Evolutionary conservation across 2,113 vertebrate species (phyloP).

Genomic region (Prinia subflava): DNA sequence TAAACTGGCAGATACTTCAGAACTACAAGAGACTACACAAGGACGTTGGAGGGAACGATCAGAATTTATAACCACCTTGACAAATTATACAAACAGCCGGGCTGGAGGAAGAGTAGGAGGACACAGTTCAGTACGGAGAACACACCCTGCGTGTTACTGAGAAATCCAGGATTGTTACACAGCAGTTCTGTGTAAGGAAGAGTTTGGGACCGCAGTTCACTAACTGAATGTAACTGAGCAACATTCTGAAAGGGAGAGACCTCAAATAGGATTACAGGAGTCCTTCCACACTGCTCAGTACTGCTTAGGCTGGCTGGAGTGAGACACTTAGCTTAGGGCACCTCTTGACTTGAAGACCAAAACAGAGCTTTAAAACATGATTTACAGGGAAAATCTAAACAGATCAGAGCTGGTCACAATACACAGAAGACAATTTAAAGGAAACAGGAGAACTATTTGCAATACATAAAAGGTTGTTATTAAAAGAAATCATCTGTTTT

Average conservation of each 20-base stretch:
- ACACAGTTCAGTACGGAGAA: neutral
- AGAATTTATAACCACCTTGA: neutral
- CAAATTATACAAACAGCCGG: neutral
- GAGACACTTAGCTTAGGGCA: neutral
- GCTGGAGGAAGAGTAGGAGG: neutral
- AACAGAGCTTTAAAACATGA: neutral
- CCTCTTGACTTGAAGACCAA: neutral
- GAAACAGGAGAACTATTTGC: neutral
- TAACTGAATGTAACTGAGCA: neutral
- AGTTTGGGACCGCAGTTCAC: neutral
- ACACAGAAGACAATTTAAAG: neutral
- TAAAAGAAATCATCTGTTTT: neutral
- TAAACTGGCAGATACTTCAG: neutral
- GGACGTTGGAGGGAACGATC: neutral
- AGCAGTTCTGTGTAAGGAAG: neutral
- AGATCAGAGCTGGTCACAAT: neutral
- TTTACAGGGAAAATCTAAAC: neutral
- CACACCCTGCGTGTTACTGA: neutral
- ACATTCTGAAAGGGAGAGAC: neutral
- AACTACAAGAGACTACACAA: neutral
- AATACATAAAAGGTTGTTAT: neutral
- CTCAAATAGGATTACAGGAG: neutral
- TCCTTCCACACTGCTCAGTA: neutral
- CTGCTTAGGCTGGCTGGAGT: neutral
- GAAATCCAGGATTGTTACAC: neutral